Evolutionary conservation across 2,797 vertebrate genomes (phyloP).

Genomic region (Eulemur mongoz): DNA sequence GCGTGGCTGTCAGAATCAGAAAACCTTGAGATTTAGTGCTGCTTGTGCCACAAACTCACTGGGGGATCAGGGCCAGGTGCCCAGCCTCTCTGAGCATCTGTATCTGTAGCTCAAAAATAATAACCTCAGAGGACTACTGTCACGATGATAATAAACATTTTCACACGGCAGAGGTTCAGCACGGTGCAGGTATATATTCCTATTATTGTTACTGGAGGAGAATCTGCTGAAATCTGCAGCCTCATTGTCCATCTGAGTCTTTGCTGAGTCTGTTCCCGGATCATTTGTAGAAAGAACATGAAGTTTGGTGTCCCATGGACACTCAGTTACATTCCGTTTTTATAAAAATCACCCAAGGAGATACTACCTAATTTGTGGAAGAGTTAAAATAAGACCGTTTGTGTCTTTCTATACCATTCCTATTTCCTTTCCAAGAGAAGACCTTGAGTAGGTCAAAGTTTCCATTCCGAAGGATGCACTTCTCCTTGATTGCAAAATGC

Average conservation of each 20-base stretch:
- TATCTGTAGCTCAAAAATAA: not conserved
- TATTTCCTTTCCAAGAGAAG: conserved; percentile 29
- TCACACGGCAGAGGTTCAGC: not conserved
- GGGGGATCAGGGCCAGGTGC: not conserved
- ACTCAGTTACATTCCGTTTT: not conserved
- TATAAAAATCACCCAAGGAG: conserved; percentile 25
- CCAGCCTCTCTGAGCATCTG: not conserved
- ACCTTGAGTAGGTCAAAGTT: conserved; percentile 54
- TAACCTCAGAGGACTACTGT: not conserved
- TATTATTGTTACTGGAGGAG: not conserved
- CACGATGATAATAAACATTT: not conserved
- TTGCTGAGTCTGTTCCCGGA: not conserved
- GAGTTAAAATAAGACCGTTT: conserved; percentile 9
- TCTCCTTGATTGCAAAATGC: conserved; percentile 28
- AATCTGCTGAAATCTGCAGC: not conserved
- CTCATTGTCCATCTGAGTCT: not conserved
- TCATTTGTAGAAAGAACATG: not conserved
- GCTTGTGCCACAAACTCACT: not conserved
- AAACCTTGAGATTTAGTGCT: not conserved
- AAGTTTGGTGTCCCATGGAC: not conserved
- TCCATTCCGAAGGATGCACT: not conserved
- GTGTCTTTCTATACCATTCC: not conserved
- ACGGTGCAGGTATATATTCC: not conserved
- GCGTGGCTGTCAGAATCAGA: not conserved
- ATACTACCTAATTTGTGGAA: not conserved